These are phyloP conservation scores for Callithrix jacchus DNA, from an alignment of 2,113 vertebrate species.

Conservation along the genomic window DNA sequence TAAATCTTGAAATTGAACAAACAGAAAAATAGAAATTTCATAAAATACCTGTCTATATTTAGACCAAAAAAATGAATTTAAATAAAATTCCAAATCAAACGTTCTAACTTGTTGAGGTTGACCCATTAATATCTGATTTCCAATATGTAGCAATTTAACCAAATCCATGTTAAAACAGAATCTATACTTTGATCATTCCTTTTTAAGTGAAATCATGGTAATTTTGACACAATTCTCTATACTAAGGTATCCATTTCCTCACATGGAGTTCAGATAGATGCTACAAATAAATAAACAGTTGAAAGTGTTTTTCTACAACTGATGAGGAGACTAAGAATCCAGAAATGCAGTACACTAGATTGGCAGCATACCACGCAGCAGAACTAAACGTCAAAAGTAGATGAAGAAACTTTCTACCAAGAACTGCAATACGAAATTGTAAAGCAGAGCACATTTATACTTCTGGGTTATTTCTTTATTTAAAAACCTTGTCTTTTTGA, in stretches of 20 bases:
- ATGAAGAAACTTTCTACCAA: not conserved
- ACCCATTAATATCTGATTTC: not conserved
- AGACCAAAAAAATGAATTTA: constrained; percentile 35
- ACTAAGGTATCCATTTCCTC: not conserved
- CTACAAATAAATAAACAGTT: constrained; percentile 22
- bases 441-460: not conserved
- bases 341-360: not conserved
- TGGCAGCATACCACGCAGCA: not conserved
- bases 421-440: not conserved
- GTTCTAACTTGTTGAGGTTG: constrained; percentile 27
- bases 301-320: constrained; percentile 18
- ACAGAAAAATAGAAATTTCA: constrained; percentile 55
- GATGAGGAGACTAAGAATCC: not conserved
- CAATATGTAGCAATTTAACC: not conserved
- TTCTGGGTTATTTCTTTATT: not conserved
- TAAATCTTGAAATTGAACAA: constrained; percentile 68
- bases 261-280: not conserved
- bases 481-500: not conserved
- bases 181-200: not conserved
- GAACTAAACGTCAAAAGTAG: not conserved
- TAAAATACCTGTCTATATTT: constrained; percentile 61
- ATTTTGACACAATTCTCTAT: not conserved
- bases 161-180: constrained; percentile 6
- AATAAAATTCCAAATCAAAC: constrained; percentile 38
- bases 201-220: constrained; percentile 30